Evolutionary conservation across 2,888 invertebrate genomes (phyloP).

Genomic region (Sphaerophoria taeniata): DNA sequence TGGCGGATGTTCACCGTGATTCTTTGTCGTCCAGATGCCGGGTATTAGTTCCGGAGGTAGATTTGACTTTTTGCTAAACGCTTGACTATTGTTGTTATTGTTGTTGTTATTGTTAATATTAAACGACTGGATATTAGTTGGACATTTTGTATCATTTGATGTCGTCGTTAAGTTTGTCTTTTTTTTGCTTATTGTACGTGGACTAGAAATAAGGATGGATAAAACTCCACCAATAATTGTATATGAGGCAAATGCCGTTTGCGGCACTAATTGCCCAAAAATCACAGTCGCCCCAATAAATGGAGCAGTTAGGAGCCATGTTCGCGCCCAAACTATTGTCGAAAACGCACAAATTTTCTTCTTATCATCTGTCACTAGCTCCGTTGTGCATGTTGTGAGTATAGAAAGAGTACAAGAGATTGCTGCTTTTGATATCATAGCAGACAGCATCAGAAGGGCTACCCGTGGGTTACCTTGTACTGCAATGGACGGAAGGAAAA

Average conservation of each 20-base stretch:
- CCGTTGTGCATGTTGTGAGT: slow-evolving; percentile 82
- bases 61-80: slow-evolving; percentile 80
- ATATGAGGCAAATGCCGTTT: slow-evolving; percentile 81
- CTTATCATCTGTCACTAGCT: slow-evolving; percentile 81
- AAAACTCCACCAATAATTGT: slow-evolving; percentile 81
- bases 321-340: slow-evolving; percentile 82
- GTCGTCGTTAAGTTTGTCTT: slow-evolving; percentile 75
- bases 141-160: slow-evolving; percentile 51
- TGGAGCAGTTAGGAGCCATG: slow-evolving; percentile 82
- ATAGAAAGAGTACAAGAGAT: slow-evolving; percentile 82
- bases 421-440: slow-evolving; percentile 83
- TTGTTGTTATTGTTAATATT: slow-evolving; percentile 91
- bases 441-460: slow-evolving; percentile 81
- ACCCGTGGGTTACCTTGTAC: slow-evolving; percentile 80
- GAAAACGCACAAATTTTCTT: slow-evolving; percentile 82
- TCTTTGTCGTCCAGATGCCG: slow-evolving; percentile 82
- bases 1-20: slow-evolving; percentile 77
- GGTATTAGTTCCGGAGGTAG: slow-evolving; percentile 82
- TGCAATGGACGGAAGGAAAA: slow-evolving; percentile 46
- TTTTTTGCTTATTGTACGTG: slow-evolving; percentile 80
- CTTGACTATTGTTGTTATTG: slow-evolving; percentile 87
- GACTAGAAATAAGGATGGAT: slow-evolving; percentile 80
- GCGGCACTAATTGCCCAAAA: slow-evolving; percentile 81
- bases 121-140: slow-evolving; percentile 86
- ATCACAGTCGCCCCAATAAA: slow-evolving; percentile 82